These are phyloP conservation scores for Scolanthus callimorphus DNA, from an alignment of 92 coral and sea anemone species.

Conservation along the genomic window DNA sequence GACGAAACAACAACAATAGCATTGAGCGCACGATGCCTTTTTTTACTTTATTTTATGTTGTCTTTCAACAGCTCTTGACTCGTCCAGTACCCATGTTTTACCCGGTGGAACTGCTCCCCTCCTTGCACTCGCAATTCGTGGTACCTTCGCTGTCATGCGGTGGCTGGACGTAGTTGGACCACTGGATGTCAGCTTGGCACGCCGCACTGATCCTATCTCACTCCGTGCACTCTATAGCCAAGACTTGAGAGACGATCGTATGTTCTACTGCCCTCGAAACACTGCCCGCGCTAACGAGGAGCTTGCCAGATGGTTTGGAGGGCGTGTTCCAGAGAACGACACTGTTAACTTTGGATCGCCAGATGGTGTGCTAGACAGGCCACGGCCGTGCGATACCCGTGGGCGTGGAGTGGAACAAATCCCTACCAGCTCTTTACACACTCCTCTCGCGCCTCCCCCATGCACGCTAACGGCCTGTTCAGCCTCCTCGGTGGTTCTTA, in stretches of 20 bases:
- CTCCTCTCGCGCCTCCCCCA: slow-evolving; percentile 74
- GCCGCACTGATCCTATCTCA: slow-evolving; percentile 79
- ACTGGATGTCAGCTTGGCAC: slow-evolving; percentile 68
- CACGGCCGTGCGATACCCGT: slow-evolving; percentile 8
- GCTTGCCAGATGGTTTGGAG: slow-evolving; percentile 95
- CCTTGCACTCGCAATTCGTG: slow-evolving; percentile 76
- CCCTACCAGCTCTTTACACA: slow-evolving; percentile 62
- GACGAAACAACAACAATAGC: too few species aligned
- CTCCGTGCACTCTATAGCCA: slow-evolving; percentile 79
- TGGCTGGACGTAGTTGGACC: slow-evolving; percentile 93
- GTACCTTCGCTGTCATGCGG: slow-evolving; percentile 67
- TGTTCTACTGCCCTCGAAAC: slow-evolving; percentile 91
- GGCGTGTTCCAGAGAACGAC: slow-evolving; percentile 79
- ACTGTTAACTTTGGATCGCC: slow-evolving; percentile 49
- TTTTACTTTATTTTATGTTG: too few species aligned
- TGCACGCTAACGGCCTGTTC: slow-evolving; percentile 67
- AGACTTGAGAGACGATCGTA: slow-evolving; percentile 36
- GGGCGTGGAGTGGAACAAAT: slow-evolving; percentile 25
- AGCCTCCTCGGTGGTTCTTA: slow-evolving; percentile 53
- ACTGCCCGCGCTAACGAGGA: slow-evolving; percentile 53
- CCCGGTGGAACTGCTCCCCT: slow-evolving; percentile 29
- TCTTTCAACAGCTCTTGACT: slow-evolving; percentile 17
- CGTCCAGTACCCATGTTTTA: slow-evolving; percentile 14
- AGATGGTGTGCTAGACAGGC: slow-evolving; percentile 13
- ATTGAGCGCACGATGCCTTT: too few species aligned